These are phyloP conservation scores for Cyphomyrus discorhynchus DNA, from an alignment of 2,113 vertebrate genomes.

Conservation along the genomic window DNA sequence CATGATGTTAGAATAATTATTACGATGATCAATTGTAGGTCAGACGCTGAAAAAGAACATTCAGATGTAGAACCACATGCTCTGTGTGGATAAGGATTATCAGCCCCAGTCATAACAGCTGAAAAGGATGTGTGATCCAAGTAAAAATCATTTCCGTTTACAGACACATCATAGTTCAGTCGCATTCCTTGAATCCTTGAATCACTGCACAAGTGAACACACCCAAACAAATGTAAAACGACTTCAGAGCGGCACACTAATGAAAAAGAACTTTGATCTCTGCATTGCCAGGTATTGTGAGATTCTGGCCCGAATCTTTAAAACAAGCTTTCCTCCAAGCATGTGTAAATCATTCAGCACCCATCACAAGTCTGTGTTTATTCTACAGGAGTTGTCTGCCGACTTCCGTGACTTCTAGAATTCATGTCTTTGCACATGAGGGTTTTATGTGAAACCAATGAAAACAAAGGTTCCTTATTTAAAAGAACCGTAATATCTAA, in stretches of 20 bases:
- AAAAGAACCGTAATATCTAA: neutral
- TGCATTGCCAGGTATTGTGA: neutral
- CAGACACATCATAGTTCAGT: neutral
- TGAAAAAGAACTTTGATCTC: neutral
- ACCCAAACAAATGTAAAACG: neutral
- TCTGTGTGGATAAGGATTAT: constrained; percentile 22
- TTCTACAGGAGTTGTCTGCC: neutral
- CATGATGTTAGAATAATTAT: constrained; percentile 17
- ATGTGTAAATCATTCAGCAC: neutral
- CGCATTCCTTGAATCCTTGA: constrained; percentile 2
- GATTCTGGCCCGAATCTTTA: neutral
- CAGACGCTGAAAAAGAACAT: constrained; percentile 23
- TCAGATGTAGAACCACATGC: constrained; percentile 29
- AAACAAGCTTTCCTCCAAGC: neutral
- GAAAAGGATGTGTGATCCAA: neutral
- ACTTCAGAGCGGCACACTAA: neutral
- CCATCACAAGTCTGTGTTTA: neutral
- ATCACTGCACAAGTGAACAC: neutral
- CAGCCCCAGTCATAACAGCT: constrained; percentile 23
- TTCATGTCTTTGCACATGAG: neutral
- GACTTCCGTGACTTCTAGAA: neutral
- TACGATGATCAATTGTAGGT: constrained; percentile 21
- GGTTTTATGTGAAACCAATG: neutral
- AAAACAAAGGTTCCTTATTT: neutral
- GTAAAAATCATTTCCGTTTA: neutral